Conservation (phyloP, 1,140 invertebrate genomes). For the Elysia chlorotica region DNA sequence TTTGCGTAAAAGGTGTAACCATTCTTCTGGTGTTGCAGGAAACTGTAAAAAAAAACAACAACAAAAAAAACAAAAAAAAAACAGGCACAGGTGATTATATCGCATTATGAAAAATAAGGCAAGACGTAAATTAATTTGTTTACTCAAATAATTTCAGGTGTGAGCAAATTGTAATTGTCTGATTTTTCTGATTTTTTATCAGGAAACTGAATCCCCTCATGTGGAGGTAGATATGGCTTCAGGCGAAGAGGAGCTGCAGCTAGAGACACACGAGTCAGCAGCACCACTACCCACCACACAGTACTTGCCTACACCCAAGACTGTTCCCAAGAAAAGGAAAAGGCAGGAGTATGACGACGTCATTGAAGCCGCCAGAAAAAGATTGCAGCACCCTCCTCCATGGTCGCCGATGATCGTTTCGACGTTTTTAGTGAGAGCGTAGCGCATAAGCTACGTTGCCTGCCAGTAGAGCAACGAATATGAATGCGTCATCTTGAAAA, state of each 20-base stretch:
- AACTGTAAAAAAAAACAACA: too few relatives aligned
- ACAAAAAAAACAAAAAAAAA: too few relatives aligned
- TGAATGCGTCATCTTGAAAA: neutral
- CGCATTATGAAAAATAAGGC: neutral
- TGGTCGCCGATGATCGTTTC: neutral
- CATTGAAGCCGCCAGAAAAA: neutral
- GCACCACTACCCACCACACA: neutral
- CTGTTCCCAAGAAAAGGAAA: neutral
- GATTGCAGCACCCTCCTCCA: neutral
- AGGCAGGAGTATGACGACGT: neutral
- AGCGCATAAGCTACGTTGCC: neutral
- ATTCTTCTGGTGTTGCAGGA: too few relatives aligned
- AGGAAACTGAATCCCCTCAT: too few relatives aligned
- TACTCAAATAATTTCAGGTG: neutral
- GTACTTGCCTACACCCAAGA: neutral
- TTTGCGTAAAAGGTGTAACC: too few relatives aligned
- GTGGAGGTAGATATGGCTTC: too few relatives aligned
- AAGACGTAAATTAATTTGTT: neutral
- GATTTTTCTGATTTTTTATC: too few relatives aligned
- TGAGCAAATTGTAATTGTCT: neutral
- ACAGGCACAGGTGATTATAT: neutral
- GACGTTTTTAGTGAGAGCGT: neutral
- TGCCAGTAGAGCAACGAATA: neutral
- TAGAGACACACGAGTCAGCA: neutral
- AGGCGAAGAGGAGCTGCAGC: neutral